Evolutionary conservation across 2,888 invertebrate genomes (phyloP), one percentile per base, ranked within the genome.

Genomic region (Sthenelais limicola): DNA sequence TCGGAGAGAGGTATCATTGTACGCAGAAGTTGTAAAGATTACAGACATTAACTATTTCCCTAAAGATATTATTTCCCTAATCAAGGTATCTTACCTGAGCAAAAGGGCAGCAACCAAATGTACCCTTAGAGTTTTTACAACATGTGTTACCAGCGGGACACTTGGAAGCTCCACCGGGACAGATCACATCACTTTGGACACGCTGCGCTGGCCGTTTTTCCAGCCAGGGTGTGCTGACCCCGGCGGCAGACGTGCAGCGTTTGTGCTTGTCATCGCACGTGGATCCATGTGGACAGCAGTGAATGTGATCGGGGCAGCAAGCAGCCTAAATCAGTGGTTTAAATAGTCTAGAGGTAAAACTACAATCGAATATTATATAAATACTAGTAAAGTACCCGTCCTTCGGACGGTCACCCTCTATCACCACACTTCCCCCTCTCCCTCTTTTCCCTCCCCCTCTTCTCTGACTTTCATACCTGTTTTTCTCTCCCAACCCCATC

Each of bases 31-130:
- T n/a, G n/a, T n/a, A n/a, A n/a, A n/a, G n/a, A n/a, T n/a, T n/a
- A n/a, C n/a, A n/a, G n/a, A n/a, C n/a, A n/a, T n/a, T n/a, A n/a
- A n/a, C n/a, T n/a, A n/a, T n/a, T n/a, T n/a, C n/a, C n/a, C n/a
- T n/a, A n/a, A n/a, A n/a, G n/a, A n/a, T n/a, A n/a, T n/a, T n/a
- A n/a, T n/a, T n/a, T n/a, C n/a, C n/a, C n/a, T n/a, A 43, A 43
- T 43, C 9, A 43, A 15, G 43, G 9, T 51, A 21, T 15, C 74
- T 76, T 75, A 83, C 83, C 66, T 84, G 75, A n/a, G 76, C 73
- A 21, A 81, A 73, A 7, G 85, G 85, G 77, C 87, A 87, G 73
- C 87, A 87, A 12, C 82, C 84, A 74, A 79, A 86, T 7, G 73
- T 51, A 9, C 80, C 81, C 56, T 68, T 56, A 0, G 69, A 52